Evolutionary conservation across 92 coral and sea anemone species (phyloP).

Genomic region (Porites lobata): DNA sequence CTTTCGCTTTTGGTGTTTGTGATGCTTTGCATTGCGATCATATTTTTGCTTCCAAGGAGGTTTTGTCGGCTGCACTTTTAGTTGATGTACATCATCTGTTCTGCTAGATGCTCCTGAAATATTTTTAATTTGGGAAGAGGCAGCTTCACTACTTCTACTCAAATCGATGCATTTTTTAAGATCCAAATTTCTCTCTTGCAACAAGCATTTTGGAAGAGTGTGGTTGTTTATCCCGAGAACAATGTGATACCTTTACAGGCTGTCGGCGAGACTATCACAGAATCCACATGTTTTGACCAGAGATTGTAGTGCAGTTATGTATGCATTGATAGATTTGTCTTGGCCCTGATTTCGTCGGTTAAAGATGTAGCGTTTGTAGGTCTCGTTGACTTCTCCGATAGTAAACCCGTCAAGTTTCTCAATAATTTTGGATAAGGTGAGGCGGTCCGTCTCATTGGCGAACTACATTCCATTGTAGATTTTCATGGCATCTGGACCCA

Average conservation of each 20-base stretch:
- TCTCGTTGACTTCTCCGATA: no score
- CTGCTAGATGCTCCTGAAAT: constrained; percentile 47
- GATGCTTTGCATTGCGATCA: constrained; percentile 42
- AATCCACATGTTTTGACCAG: no score
- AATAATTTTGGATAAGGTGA: no score
- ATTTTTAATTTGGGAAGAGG: constrained; percentile 13
- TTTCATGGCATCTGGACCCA: no score
- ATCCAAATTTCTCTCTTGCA: constrained; percentile 63
- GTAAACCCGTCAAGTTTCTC: no score
- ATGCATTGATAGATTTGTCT: no score
- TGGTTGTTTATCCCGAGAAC: background rate
- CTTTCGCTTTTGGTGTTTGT: constrained; percentile 22
- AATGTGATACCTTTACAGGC: constrained; percentile 43
- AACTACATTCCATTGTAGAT: no score
- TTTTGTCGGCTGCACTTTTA: constrained; percentile 48
- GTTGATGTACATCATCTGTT: constrained; percentile 61
- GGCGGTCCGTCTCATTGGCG: no score
- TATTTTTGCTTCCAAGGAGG: constrained; percentile 59
- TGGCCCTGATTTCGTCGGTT: no score
- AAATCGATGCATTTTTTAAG: constrained; percentile 60
- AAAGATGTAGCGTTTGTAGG: no score
- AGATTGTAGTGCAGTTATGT: no score
- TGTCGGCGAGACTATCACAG: constrained; percentile 21
- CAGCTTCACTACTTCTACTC: background rate
- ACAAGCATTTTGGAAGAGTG: constrained; percentile 35